Base-by-base conservation (phyloP, 2,888 invertebrate species). In the Gisinianus flammeolus region DNA sequence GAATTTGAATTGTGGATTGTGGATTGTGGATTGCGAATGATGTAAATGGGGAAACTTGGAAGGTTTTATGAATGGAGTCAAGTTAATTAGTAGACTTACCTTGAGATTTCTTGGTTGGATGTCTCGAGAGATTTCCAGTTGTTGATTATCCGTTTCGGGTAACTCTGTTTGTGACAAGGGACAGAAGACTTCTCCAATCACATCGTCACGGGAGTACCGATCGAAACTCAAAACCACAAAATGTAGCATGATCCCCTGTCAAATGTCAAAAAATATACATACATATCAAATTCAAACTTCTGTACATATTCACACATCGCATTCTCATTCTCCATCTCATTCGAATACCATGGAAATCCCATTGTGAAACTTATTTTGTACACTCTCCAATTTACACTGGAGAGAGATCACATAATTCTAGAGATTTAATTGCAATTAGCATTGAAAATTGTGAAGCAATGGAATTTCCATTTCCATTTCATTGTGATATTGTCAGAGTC, bases 121-220 rank as follows among this genome's bases (percentile, higher is more conserved):
- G 87, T 97, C 96, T 83, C 94, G 92, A 87, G 93, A 93, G 74
- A 95, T 89, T 0, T 94, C 92, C 85, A 94, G 91, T 84, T 93
- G 92, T 87, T 94, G 93, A 87, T 93, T 91, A 85, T 91, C 92
- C 12, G 93, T 92, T 84, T 92, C 91, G 31, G 91, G 90, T 75
- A 92, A 88, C 85, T 92, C 92, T 31, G 91, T 89, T 52, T 90
- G 89, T 79, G 91, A 90, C 84, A 95, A 88, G n/a, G 93, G 92
- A 85, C 94, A 94, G 85, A 97, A 93, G 77, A 98, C 95, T 88
- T 99, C 98, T 2, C 98, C 99, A 85, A 99, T 96, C 85, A 99
- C 96, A 87, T 98, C 97, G 87, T 99, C 98, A 26, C 98, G 92
- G 44, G 98, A 98, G 87, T 98, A 99, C 87, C 97, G 93, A 89